phyloP scores from a whole-genome alignment of 2,888 invertebrate genomes.

The Cremastinae sp. region DNA sequence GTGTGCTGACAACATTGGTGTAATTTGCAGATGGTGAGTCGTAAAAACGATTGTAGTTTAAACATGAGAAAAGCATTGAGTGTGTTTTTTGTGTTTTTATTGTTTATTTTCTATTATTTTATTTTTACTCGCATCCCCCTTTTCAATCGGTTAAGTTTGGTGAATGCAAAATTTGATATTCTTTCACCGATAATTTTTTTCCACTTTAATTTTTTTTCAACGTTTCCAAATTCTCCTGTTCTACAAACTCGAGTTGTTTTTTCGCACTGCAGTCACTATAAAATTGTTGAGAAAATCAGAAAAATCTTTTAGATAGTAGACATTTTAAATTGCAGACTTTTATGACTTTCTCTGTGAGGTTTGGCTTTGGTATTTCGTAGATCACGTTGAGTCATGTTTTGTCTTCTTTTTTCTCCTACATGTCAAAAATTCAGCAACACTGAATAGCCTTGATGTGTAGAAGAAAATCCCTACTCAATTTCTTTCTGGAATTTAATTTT shows the following conservation, averaged over 20 bases:
- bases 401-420: constrained; percentile 29
- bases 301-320: not conserved
- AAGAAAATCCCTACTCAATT: no score
- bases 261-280: no score
- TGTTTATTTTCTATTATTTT: constrained; percentile 47
- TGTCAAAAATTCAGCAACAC: constrained; percentile 1
- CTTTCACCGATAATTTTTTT: constrained; percentile 24
- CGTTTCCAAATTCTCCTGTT: constrained; percentile 4
- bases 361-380: constrained; percentile 47
- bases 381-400: constrained; percentile 22
- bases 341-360: constrained; percentile 34
- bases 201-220: constrained; percentile 12
- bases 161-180: constrained; percentile 53
- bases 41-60: constrained; percentile 63
- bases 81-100: constrained; percentile 70
- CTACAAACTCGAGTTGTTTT: constrained; percentile 17
- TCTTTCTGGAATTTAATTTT: not conserved
- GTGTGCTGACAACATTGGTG: constrained; percentile 77
- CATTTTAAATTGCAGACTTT: not conserved
- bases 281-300: no score
- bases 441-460: not conserved
- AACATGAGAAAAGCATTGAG: constrained; percentile 63
- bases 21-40: constrained; percentile 79
- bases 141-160: constrained; percentile 39
- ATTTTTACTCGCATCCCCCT: constrained; percentile 37